These are phyloP conservation scores for Crocuta crocuta DNA, from an alignment of 2,113 vertebrate genomes.

Conservation along the genomic window DNA sequence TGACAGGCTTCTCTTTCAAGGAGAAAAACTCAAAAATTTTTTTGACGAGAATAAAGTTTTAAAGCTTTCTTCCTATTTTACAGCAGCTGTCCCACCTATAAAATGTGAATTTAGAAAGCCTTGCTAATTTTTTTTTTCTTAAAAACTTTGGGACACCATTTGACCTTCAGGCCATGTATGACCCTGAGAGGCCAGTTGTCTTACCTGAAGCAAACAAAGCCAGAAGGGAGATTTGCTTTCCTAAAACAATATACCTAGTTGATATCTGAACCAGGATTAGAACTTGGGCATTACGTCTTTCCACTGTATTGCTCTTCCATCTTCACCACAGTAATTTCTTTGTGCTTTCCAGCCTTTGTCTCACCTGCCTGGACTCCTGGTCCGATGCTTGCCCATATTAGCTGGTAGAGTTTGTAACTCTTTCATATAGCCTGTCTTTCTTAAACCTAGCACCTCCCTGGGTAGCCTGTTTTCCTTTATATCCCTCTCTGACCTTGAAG, in stretches of 20 bases:
- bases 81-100: not conserved
- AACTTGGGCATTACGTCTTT: not conserved
- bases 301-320: not conserved
- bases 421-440: constrained; percentile 8
- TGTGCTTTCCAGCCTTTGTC: not conserved
- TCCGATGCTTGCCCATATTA: not conserved
- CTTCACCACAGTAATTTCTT: not conserved
- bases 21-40: not conserved
- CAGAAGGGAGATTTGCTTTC: not conserved
- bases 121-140: not conserved
- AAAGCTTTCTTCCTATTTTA: not conserved
- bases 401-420: not conserved
- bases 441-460: not conserved
- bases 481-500: not conserved
- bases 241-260: not conserved
- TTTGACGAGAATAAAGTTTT: not conserved
- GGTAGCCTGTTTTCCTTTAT: not conserved
- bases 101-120: not conserved
- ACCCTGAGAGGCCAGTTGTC: not conserved
- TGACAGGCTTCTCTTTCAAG: not conserved
- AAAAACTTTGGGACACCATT: not conserved
- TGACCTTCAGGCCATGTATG: not conserved
- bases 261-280: not conserved
- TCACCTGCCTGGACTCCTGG: constrained; percentile 27
- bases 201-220: not conserved